Evolutionary conservation across 37 sponge, comb jelly and placozoan species (phyloP), one percentile per base, ranked within the genome.

Genomic region (Chondrilla cf. caribensis): DNA sequence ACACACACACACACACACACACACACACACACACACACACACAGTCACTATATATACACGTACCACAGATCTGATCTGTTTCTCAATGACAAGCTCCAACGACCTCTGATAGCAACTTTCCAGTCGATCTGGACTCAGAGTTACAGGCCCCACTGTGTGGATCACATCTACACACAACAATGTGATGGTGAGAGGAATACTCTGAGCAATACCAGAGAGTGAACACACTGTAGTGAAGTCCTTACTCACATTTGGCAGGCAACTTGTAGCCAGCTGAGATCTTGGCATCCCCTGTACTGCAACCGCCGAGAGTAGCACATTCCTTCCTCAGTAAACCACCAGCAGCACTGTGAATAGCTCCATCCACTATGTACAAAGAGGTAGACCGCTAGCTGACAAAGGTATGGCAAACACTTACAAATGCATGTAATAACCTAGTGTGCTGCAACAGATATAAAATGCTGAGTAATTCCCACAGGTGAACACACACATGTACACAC

Each of bases 71-170:
- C 70, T 82, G 44, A 97, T 94, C 39, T 87, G 82, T 24, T 94
- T 71, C 58, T 86, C 58, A 28, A 80, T 21, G 25, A 76, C 86
- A n/a, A 91, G 79, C 44, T 91, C 58, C 2, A 93, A 78, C 36
- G 84, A 97, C 0, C 59, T 24, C 38, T 71, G 26, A 54, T 97
- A 97, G 73, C 97, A 97, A 38, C 84, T 84, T 51, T 43, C 65
- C 41, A 97, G 86, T 24, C 31, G 36, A 2, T 42, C 82, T 37
- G 35, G 26, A 5, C 40, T 81, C 29, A 44, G 42, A 36, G 86
- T 57, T 33, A 87, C 85, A 6, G 97, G 97, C 7, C 94, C 97
- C 66, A 97, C 94, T 71, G 97, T 90, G 75, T 97, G 97, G 0
- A 97, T 59, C 21, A 97, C 81, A 84, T 89, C 95, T 95, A 58